A percentile compares a stretch with the other conserved stretches of the same genome.
Evolutionary conservation across 2,888 invertebrate genomes (phyloP).

Genomic region (Drosophila fulvimacula): DNA sequence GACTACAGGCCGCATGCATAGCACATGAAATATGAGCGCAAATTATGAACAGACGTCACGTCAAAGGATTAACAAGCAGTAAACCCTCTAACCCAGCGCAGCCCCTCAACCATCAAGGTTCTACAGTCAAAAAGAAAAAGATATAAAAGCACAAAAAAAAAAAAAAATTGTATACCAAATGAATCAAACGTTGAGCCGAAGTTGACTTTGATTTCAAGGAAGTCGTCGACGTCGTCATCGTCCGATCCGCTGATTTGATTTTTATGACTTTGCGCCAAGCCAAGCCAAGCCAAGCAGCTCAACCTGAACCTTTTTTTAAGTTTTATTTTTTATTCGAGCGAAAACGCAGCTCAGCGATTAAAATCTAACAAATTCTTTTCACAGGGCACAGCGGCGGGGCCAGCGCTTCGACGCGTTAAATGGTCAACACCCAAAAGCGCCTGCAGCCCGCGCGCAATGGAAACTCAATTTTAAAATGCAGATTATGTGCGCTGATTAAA

Average conservation of each 20-base stretch:
- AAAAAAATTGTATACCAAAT: slow-evolving; percentile 45
- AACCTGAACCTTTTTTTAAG: slow-evolving; percentile 48
- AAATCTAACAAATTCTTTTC: slow-evolving; percentile 66
- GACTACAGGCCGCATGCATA: slow-evolving; percentile 54
- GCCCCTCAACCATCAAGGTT: background rate
- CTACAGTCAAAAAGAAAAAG: slow-evolving; percentile 13
- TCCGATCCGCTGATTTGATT: slow-evolving; percentile 63
- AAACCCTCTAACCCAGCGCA: slow-evolving; percentile 1
- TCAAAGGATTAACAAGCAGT: slow-evolving; percentile 79
- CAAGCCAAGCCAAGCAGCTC: slow-evolving; percentile 34
- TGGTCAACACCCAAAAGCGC: slow-evolving; percentile 76
- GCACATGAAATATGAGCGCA: slow-evolving; percentile 79
- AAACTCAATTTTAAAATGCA: slow-evolving; percentile 71
- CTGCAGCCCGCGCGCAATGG: slow-evolving; percentile 11
- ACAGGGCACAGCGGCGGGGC: slow-evolving; percentile 6
- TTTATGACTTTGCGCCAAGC: slow-evolving; percentile 47
- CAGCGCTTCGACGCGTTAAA: slow-evolving; percentile 63
- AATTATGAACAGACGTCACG: slow-evolving; percentile 79
- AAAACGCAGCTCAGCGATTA: slow-evolving; percentile 65
- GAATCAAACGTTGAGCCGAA: slow-evolving; percentile 61
- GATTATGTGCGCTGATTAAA: slow-evolving; percentile 80
- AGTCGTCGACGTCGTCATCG: slow-evolving; percentile 47
- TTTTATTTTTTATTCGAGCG: slow-evolving; percentile 45
- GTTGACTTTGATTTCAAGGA: slow-evolving; percentile 74
- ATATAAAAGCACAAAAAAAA: background rate